phyloP scores from a whole-genome alignment of 2,113 vertebrate genomes.

The Nestor notabilis region DNA sequence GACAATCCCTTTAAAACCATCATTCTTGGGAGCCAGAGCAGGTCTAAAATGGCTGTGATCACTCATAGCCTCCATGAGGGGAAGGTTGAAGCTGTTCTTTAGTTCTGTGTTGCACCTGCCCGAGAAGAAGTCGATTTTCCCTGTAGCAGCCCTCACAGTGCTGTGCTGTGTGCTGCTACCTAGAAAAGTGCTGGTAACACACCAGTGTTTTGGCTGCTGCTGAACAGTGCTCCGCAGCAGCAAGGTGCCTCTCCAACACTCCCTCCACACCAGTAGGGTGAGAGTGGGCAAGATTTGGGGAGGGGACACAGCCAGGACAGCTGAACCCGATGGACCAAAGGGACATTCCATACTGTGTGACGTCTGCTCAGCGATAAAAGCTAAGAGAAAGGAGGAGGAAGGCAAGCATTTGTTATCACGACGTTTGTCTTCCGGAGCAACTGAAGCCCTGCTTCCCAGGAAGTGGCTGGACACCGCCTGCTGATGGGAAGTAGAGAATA shows the following conservation, averaged over 20 bases:
- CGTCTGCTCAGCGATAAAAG: not conserved
- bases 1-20: not conserved
- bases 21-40: not conserved
- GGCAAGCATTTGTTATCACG: not conserved
- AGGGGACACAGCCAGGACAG: not conserved
- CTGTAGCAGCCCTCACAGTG: not conserved
- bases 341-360: not conserved
- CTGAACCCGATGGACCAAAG: not conserved
- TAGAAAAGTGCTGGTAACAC: not conserved
- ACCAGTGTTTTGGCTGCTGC: not conserved
- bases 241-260: not conserved
- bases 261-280: not conserved
- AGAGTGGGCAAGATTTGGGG: not conserved
- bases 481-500: not conserved
- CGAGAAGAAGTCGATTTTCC: not conserved
- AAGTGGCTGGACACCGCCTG: not conserved
- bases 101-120: not conserved
- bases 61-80: not conserved
- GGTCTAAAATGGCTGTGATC: not conserved
- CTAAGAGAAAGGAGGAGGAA: not conserved
- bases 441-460: not conserved
- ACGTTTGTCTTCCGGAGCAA: not conserved
- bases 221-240: not conserved
- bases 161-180: not conserved
- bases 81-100: not conserved